phyloP scores from a whole-genome alignment of 2,888 invertebrate species.

The Poecilobothrus nobilitatus region DNA sequence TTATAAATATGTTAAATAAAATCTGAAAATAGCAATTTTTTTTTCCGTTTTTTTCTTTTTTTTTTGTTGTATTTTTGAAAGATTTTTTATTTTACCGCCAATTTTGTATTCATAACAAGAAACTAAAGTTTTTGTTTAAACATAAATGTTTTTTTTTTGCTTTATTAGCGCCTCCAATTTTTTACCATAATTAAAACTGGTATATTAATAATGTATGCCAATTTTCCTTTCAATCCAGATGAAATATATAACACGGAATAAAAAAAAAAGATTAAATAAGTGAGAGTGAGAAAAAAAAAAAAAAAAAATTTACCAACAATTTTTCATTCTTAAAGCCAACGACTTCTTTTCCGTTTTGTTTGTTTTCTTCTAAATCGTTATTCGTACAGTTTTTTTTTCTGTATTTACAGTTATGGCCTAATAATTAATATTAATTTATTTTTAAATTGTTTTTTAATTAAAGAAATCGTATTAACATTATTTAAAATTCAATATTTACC shows the following conservation, averaged over 20 bases:
- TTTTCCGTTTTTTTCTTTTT: background rate
- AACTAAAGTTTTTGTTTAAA: background rate
- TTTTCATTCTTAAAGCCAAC: slow-evolving; percentile 1
- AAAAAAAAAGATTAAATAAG: background rate
- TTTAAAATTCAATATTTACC: too few species aligned
- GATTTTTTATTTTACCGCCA: background rate
- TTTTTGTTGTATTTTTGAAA: too few species aligned
- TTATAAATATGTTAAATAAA: too few species aligned
- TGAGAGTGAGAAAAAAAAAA: background rate
- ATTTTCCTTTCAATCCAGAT: background rate
- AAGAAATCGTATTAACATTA: too few species aligned
- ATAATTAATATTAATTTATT: too few species aligned
- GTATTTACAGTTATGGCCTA: too few species aligned
- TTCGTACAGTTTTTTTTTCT: too few species aligned
- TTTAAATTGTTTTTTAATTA: too few species aligned
- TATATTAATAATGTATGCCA: background rate
- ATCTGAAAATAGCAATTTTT: too few species aligned
- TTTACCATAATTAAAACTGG: background rate
- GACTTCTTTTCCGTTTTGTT: background rate
- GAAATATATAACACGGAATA: background rate
- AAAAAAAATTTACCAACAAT: background rate
- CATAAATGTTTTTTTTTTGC: too few species aligned
- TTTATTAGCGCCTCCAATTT: too few species aligned
- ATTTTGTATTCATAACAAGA: background rate
- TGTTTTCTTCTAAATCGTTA: too few species aligned